Evolutionary conservation across 1,140 invertebrate genomes (phyloP).

Genomic region (Zaprionus inermis): DNA sequence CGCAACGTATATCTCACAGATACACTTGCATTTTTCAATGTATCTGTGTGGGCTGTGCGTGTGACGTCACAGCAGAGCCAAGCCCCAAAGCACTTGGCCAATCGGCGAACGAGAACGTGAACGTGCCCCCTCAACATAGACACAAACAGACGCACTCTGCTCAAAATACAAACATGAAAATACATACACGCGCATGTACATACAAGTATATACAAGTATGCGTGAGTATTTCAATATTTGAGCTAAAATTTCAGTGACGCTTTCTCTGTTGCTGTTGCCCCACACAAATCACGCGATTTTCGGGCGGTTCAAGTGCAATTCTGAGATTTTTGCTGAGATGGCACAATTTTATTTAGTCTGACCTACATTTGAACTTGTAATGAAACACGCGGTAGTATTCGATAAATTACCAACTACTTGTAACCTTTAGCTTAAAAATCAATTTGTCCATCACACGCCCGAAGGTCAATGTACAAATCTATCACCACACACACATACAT

Average conservation of each 20-base stretch:
- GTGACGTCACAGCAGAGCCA: slow-evolving; percentile 74
- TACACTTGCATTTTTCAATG: slow-evolving; percentile 39
- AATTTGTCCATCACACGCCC: slow-evolving; percentile 53
- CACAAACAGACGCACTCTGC: slow-evolving; percentile 6
- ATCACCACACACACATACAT: not conserved
- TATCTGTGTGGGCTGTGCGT: slow-evolving; percentile 37
- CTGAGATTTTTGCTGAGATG: slow-evolving; percentile 62
- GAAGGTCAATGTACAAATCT: slow-evolving; percentile 48
- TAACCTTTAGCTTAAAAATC: slow-evolving; percentile 52
- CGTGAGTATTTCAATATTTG: slow-evolving; percentile 42
- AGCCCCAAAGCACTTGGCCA: slow-evolving; percentile 75
- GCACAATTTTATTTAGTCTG: slow-evolving; percentile 41
- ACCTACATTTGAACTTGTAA: slow-evolving; percentile 79
- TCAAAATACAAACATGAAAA: not conserved
- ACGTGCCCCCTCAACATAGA: slow-evolving; percentile 55
- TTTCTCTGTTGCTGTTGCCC: slow-evolving; percentile 52
- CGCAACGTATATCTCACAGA: slow-evolving; percentile 50
- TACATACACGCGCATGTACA: not conserved
- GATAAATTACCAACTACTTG: slow-evolving; percentile 20
- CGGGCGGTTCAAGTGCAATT: slow-evolving; percentile 62
- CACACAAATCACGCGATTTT: slow-evolving; percentile 73
- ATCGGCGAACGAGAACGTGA: slow-evolving; percentile 61
- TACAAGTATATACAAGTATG: not conserved
- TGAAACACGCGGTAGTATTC: slow-evolving; percentile 47
- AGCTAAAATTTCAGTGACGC: slow-evolving; percentile 34